These are phyloP conservation scores for Acanthosoma haemorrhoidale DNA, from an alignment of 2,888 invertebrate species.

Conservation along the genomic window DNA sequence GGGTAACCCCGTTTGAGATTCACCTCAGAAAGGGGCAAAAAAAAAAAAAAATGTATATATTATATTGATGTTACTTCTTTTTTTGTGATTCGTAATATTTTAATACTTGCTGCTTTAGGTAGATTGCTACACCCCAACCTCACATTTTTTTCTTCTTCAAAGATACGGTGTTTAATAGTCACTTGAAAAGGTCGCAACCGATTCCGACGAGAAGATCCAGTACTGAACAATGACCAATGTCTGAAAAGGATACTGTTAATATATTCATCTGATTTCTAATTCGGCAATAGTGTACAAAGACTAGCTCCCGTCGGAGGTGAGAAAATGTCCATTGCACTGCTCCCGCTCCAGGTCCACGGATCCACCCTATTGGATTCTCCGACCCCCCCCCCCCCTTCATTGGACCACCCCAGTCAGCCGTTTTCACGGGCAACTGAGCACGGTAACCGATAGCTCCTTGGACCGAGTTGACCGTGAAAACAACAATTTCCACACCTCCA, in stretches of 20 bases:
- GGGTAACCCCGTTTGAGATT: no score
- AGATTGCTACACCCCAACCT: no score
- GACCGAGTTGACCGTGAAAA: slow-evolving; percentile 23
- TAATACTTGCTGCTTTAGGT: no score
- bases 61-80: no score
- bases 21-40: no score
- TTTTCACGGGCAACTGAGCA: slow-evolving; percentile 1
- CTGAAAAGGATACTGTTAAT: neutral
- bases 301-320: neutral
- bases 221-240: neutral
- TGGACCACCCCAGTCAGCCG: neutral
- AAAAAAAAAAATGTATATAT: no score
- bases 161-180: no score
- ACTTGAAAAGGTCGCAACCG: no score
- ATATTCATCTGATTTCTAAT: neutral
- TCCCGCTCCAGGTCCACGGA: no score
- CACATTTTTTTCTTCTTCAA: no score
- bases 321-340: no score
- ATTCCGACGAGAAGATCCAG: neutral
- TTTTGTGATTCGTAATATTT: no score
- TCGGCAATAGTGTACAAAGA: neutral
- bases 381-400: neutral
- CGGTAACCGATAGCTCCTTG: slow-evolving; percentile 7
- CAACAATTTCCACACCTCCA: slow-evolving; percentile 23
- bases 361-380: neutral